Evolutionary conservation across 2,888 invertebrate species (phyloP).

Genomic region (Margaritifera margaritifera): DNA sequence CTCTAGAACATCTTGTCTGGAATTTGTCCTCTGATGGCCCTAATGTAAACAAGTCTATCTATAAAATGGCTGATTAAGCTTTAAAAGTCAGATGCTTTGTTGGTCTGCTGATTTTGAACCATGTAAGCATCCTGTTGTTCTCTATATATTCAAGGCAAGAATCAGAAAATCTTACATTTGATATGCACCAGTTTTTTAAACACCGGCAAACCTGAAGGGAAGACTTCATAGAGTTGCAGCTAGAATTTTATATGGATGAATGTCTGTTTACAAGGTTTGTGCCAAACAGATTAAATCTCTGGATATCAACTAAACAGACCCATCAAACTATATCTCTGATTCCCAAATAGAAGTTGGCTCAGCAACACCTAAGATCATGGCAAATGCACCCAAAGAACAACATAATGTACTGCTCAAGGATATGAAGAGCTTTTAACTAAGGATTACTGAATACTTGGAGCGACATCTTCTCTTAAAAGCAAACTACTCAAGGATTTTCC

Average conservation of each 20-base stretch:
- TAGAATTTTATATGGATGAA: slow-evolving; percentile 5
- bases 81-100: slow-evolving; percentile 3
- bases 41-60: slow-evolving; percentile 20
- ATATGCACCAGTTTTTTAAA: slow-evolving; percentile 21
- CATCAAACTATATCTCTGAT: too few species aligned
- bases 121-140: slow-evolving; percentile 14
- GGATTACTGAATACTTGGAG: too few species aligned
- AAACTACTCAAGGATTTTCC: too few species aligned
- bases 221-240: slow-evolving; percentile 14
- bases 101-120: slow-evolving; percentile 14
- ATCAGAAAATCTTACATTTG: slow-evolving; percentile 17
- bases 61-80: slow-evolving; percentile 11
- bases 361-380: too few species aligned
- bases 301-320: too few species aligned
- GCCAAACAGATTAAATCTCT: slow-evolving; percentile 8
- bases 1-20: slow-evolving; percentile 15
- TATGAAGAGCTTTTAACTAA: too few species aligned
- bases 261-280: slow-evolving; percentile 8
- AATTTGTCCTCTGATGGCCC: slow-evolving; percentile 19
- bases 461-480: too few species aligned
- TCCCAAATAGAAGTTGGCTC: too few species aligned
- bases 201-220: slow-evolving; percentile 12
- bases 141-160: slow-evolving; percentile 22
- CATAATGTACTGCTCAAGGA: too few species aligned
- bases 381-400: too few species aligned